phyloP scores from a whole-genome alignment of 2,113 vertebrate species.

The Ellobius talpinus region DNA sequence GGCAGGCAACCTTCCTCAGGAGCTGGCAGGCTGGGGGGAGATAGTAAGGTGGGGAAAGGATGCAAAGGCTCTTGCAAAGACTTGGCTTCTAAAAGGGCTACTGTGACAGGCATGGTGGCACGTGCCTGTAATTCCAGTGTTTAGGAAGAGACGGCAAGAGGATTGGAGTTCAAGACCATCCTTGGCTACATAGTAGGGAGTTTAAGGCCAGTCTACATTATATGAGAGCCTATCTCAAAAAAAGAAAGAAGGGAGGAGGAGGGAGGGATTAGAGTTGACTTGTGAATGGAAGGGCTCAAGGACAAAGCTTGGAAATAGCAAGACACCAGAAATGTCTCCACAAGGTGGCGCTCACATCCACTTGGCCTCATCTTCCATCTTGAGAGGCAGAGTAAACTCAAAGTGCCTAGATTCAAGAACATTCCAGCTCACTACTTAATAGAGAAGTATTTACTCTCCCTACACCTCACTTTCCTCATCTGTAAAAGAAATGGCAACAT shows the following conservation, averaged over 20 bases:
- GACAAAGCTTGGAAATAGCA: not conserved
- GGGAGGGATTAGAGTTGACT: no score
- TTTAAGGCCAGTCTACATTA: not conserved
- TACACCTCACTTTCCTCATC: slow-evolving; percentile 23
- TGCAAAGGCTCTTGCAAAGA: not conserved
- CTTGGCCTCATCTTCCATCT: not conserved
- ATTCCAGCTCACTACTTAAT: not conserved
- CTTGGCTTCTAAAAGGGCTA: not conserved
- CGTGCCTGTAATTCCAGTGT: not conserved
- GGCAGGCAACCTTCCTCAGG: not conserved
- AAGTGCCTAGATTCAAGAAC: not conserved
- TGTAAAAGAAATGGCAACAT: not conserved
- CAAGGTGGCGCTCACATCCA: slow-evolving; percentile 44
- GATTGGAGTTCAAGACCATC: not conserved
- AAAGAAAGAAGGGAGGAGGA: no score
- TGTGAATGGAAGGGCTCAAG: not conserved
- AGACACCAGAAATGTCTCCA: not conserved
- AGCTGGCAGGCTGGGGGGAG: not conserved
- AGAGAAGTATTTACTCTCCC: not conserved
- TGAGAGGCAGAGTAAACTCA: not conserved
- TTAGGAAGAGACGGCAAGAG: not conserved
- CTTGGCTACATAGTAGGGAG: not conserved
- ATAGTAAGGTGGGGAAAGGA: not conserved
- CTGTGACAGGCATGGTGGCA: not conserved
- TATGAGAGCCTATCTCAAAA: not conserved